phyloP scores from a whole-genome alignment of 2,888 invertebrate genomes.

The Pyrrhosoma nymphula region DNA sequence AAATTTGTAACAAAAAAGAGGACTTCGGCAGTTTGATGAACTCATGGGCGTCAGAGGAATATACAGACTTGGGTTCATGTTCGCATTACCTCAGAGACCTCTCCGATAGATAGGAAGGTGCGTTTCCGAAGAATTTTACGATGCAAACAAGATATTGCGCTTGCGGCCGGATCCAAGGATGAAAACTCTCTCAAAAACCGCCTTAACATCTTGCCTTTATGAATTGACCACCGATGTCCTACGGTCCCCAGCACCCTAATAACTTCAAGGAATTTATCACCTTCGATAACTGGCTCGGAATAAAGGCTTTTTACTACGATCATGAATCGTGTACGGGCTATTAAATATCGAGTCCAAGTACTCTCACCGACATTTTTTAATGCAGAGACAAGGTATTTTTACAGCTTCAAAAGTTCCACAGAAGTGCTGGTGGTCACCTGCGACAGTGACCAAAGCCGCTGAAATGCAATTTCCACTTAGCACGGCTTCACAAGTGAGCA shows the following conservation, averaged over 20 bases:
- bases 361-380: background rate
- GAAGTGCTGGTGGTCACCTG: background rate
- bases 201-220: slow-evolving; percentile 6
- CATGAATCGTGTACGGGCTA: background rate
- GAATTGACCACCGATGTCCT: slow-evolving; percentile 17
- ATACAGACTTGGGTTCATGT: background rate
- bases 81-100: background rate
- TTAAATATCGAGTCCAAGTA: slow-evolving; percentile 14
- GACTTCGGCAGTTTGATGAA: background rate
- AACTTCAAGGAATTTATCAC: slow-evolving; percentile 10
- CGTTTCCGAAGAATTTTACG: background rate
- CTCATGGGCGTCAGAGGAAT: background rate
- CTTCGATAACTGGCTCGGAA: background rate
- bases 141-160: background rate
- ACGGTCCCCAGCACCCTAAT: background rate
- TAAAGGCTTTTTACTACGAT: slow-evolving; percentile 32
- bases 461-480: background rate
- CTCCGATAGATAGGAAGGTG: background rate
- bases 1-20: background rate
- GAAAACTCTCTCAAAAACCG: background rate
- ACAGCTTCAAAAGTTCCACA: background rate
- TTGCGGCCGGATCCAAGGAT: background rate
- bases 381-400: background rate
- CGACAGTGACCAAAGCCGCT: background rate
- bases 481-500: background rate